Base-by-base conservation (phyloP, 2,113 vertebrate genomes). In the Pelvicachromis taeniatus region DNA sequence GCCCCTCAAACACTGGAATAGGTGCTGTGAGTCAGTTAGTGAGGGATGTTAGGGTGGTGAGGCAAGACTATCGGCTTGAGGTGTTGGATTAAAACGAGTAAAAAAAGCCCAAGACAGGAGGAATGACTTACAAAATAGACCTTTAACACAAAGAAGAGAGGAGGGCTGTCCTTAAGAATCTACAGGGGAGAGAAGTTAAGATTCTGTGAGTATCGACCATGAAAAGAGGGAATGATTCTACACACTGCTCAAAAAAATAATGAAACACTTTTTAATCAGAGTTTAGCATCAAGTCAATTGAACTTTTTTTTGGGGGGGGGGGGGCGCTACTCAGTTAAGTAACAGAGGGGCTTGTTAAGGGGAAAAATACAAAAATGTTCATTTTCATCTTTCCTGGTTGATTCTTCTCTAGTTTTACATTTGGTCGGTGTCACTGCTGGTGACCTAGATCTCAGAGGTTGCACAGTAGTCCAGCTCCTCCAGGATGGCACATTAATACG, bases 51-150 rank as follows among this genome's bases (percentile, higher is more conserved):
- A 23, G 40, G 53, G 9, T 1, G 29, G 78, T 55, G 82, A 85
- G 53, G 78, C 75, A 65, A 68, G 38, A 77, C 31, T 53, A 13
- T 9, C 0, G 13, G 68, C 19, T 31, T 1, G n/a, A 77, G 31
- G 84, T 63, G 21, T 19, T 53, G 19, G 52, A 9, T 53, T 19
- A 6, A 16, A 48, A 14, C 14, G 13, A 9, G 6, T n/a, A 6
- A 78, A 26, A 38, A 50, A 42, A 16, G 80, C 26, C 63, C 80
- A 77, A 82, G 87, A n/a, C 83, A 56, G 88, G 52, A 87, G 65
- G 65, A 77, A 90, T 68, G 88, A 95, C 95, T 96, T 95, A 95
- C 95, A 94, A 94, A 90, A 90, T 80, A 93, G 86, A 90, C 81
- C 80, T 90, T 78, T 92, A 92, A 61, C 89, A 94, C 40, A 80